Conservation (phyloP, 2,113 vertebrate genomes). For the Bothrops jararaca region DNA sequence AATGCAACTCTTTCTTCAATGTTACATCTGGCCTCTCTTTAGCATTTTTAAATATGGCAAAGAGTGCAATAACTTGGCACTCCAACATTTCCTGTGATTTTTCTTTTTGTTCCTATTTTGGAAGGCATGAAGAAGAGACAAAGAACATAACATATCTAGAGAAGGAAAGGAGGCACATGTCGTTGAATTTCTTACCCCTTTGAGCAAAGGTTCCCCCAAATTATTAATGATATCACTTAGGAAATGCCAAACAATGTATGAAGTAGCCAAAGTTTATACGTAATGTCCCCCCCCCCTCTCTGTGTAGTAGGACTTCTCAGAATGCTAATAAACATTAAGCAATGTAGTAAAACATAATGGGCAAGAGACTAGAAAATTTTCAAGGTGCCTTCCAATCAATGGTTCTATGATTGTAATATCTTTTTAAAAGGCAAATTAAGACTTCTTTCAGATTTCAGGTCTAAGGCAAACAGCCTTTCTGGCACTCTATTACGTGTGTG, state of each 20-base stretch:
- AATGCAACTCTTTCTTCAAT: background rate
- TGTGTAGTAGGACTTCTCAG: background rate
- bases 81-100: background rate
- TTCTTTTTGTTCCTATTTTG: conserved; percentile 7
- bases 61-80: background rate
- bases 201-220: background rate
- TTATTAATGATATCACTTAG: conserved; percentile 31
- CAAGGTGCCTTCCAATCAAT: background rate
- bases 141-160: background rate
- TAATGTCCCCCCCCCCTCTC: background rate
- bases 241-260: conserved; percentile 30
- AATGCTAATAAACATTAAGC: background rate
- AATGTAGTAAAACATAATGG: background rate
- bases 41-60: background rate
- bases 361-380: background rate
- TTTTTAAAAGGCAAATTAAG: background rate
- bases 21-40: background rate
- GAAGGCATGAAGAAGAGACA: background rate
- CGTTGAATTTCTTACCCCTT: conserved; percentile 32
- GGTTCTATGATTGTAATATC: background rate
- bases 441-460: background rate
- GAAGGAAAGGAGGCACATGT: conserved; percentile 34
- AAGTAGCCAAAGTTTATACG: conserved; percentile 1
- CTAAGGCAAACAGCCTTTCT: background rate
- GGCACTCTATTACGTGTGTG: background rate